Percentiles rank a stretch among this genome's conserved stretches.
Conservation (phyloP, 2,888 invertebrate species). For the Drosophila yooni region DNA sequence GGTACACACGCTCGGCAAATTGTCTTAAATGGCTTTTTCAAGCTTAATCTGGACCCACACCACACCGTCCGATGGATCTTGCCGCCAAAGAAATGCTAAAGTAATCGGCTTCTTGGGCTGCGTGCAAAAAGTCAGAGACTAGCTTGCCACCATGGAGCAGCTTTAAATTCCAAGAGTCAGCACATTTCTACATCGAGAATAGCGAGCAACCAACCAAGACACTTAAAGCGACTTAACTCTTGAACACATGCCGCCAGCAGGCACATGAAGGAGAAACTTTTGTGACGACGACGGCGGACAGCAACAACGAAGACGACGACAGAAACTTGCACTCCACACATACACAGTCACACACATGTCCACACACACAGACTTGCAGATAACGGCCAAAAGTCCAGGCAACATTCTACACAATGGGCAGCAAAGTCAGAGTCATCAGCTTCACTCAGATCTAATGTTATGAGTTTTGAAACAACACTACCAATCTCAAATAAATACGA, state of each 20-base stretch:
- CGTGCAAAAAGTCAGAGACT: constrained; percentile 71
- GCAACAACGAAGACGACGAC: constrained; percentile 76
- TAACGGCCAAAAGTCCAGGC: constrained; percentile 54
- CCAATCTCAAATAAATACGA: constrained; percentile 36
- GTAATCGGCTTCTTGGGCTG: constrained; percentile 68
- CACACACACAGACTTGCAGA: constrained; percentile 12
- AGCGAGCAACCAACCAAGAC: constrained; percentile 26
- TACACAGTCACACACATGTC: constrained; percentile 14
- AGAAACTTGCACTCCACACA: constrained; percentile 66
- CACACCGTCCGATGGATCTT: constrained; percentile 26
- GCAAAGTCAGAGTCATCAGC: constrained; percentile 48
- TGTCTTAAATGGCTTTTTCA: constrained; percentile 56
- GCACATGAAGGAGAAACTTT: constrained; percentile 76
- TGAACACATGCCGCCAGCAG: constrained; percentile 80
- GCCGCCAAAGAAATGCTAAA: constrained; percentile 73
- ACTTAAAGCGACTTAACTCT: constrained; percentile 77
- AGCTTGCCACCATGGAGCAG: constrained; percentile 72
- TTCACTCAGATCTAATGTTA: constrained; percentile 39
- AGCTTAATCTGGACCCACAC: constrained; percentile 16
- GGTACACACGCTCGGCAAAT: constrained; percentile 43
- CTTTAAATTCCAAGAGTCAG: constrained; percentile 76
- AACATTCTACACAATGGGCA: constrained; percentile 68
- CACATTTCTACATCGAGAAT: constrained; percentile 44
- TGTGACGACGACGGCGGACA: constrained; percentile 58
- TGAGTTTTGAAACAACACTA: constrained; percentile 26